Base-by-base conservation (phyloP, 1,140 invertebrate genomes). In the Drosophila funebris region DNA sequence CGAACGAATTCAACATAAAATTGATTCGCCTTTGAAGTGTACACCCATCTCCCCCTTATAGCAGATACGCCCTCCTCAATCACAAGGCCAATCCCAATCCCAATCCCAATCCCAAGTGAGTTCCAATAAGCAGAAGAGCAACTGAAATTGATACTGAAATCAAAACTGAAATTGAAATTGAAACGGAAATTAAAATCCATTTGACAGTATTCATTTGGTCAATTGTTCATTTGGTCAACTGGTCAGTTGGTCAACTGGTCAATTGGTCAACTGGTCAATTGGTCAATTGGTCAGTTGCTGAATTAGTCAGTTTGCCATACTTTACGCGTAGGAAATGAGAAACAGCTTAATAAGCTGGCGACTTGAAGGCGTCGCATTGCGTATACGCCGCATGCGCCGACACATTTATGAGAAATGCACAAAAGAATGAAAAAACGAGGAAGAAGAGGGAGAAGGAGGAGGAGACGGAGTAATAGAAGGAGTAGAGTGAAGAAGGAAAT, bases 361-460 rank as follows among this genome's bases (percentile, higher is more conserved):
- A 8, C 14, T 44, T 24, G 20, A 13, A 36, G 14, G 14, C 41
- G 18, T 8, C 14, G 22, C 66, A 37, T 67, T 56, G 64, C 70
- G 54, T 36, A 73, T 68, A 73, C 70, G 64, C 63, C 71, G 64
- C 71, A 68, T 73, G 64, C 56, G 63, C 64, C 44, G 50, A 14
- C 41, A 57, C 36, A 57, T 73, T 73, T 72, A 54, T 44, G 57
- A 57, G 14, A 36, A 58, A 22, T 70, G 50, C 58, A 70, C 50
- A 56, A 50, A 36, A 29, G 48, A 46, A 63, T 64, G 11, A 24
- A 9, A 44, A 24, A 50, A 27, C 0, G 13, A 4, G n/a, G 11
- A 22, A 1, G 14, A 37, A 18, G 41, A 48, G 46, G 20, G 22
- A 20, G 4, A 61, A 46, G 36, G 16, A 18, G 9, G 20, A 31